phyloP scores from a whole-genome alignment of 2,113 vertebrate genomes.

The Tylochromis polylepis region DNA sequence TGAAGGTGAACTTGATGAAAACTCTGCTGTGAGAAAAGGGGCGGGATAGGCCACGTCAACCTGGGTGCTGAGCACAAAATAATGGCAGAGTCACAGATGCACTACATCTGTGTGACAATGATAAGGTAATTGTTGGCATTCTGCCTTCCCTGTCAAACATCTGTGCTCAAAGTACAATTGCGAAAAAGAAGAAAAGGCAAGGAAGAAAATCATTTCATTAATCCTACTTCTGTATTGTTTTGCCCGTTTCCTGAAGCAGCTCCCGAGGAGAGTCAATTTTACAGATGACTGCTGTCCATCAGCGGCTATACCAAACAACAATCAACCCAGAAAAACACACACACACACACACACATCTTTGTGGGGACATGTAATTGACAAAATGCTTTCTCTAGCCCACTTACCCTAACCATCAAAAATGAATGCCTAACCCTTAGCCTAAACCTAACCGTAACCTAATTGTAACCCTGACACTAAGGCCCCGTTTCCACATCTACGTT shows the following conservation, averaged over 20 bases:
- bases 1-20: slow-evolving; percentile 70
- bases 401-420: no score
- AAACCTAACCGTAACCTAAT: no score
- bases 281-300: slow-evolving; percentile 76
- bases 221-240: slow-evolving; percentile 53
- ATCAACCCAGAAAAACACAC: slow-evolving; percentile 49
- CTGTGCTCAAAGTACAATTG: slow-evolving; percentile 15
- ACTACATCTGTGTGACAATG: slow-evolving; percentile 35
- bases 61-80: background rate
- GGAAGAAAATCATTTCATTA: slow-evolving; percentile 57
- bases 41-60: slow-evolving; percentile 30
- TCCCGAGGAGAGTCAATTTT: slow-evolving; percentile 70
- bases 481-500: no score
- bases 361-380: no score
- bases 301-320: slow-evolving; percentile 55
- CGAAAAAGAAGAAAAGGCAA: background rate
- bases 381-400: no score
- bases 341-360: background rate
- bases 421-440: no score
- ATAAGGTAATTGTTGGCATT: slow-evolving; percentile 36
- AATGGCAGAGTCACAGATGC: slow-evolving; percentile 45
- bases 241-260: slow-evolving; percentile 50
- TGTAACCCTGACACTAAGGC: no score
- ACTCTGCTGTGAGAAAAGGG: slow-evolving; percentile 41
- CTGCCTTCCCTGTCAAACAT: slow-evolving; percentile 48